Base-by-base conservation (phyloP, 2,113 vertebrate genomes). In the Jacana jacana region DNA sequence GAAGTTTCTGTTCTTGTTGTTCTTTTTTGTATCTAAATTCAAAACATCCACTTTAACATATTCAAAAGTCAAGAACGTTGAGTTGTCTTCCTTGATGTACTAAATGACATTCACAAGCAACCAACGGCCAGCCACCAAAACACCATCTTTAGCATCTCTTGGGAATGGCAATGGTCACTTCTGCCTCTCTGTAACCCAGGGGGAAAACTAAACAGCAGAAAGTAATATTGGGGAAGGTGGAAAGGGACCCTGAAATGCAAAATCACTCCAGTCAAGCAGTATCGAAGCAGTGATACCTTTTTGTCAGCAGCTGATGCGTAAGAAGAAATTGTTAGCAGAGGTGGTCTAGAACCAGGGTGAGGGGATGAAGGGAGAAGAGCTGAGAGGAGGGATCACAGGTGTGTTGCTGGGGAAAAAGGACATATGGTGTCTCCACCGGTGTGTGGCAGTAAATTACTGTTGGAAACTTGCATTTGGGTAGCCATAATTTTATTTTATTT, bases 341-440 rank as follows among this genome's bases (percentile, higher is more conserved):
- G 13, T 57, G 13, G 18, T 11, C 18, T 88, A 14, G 80, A 57
- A 86, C 18, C 3, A 20, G 8, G 4, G 6, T 13, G 17, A 80
- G 31, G 24, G 9, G 30, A 16, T 60, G 54, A 55, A 78, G 16
- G 17, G 35, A 63, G 25, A 16, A 94, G 28, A 57, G 9, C 22
- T 61, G 64, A 37, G 44, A 42, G 78, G 42, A 33, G 19, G 42
- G 25, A 64, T 6, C 75, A 22, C 30, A 19, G 28, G 14, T 52
- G 27, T 71, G 33, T 37, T 2, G 0, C 17, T 84, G 49, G 31
- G 23, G 25, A 17, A 55, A 73, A 89, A 61, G 4, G 7, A 6
- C 31, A 60, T 54, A 17, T 5, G 22, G 8, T 2, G 0, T 58
- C 33, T 82, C 31, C 15, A 17, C 8, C 1, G 3, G 10, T 19